Conservation (phyloP, 2,888 invertebrate genomes). For the Molorchus minor region DNA sequence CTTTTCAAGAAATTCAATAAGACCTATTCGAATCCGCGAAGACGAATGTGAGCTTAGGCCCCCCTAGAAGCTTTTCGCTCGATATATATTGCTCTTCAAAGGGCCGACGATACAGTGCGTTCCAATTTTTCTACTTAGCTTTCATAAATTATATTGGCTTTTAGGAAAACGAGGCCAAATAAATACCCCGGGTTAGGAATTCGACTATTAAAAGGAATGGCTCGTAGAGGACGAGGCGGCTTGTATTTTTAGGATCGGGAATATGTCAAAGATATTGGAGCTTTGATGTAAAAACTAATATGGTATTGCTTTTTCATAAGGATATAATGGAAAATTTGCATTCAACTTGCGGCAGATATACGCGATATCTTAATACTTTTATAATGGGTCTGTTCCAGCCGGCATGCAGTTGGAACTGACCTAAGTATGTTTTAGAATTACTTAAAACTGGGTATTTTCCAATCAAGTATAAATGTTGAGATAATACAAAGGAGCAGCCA, state of each 20-base stretch:
- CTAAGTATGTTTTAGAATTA: too few species aligned
- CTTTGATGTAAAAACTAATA: too few species aligned
- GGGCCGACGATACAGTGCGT: constrained; percentile 25
- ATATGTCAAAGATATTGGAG: too few species aligned
- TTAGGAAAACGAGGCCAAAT: constrained; percentile 13
- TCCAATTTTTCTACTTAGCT: constrained; percentile 27
- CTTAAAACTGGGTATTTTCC: too few species aligned
- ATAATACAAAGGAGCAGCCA: too few species aligned
- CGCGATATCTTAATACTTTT: too few species aligned
- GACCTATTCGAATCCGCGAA: constrained; percentile 51
- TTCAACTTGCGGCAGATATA: too few species aligned
- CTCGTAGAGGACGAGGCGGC: neutral
- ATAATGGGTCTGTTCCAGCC: too few species aligned
- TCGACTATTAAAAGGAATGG: neutral
- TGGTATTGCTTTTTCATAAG: too few species aligned
- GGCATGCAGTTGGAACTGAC: too few species aligned
- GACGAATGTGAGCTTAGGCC: constrained; percentile 54
- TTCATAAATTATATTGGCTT: constrained; percentile 25
- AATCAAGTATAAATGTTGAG: too few species aligned
- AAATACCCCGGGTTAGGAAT: constrained; percentile 17
- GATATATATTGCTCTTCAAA: constrained; percentile 36
- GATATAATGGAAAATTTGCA: too few species aligned
- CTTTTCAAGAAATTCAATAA: constrained; percentile 59
- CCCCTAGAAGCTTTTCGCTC: constrained; percentile 25
- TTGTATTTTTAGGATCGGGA: neutral